These are phyloP conservation scores for Hesperophylax magnus DNA, from an alignment of 1,140 invertebrate genomes.

Conservation along the genomic window DNA sequence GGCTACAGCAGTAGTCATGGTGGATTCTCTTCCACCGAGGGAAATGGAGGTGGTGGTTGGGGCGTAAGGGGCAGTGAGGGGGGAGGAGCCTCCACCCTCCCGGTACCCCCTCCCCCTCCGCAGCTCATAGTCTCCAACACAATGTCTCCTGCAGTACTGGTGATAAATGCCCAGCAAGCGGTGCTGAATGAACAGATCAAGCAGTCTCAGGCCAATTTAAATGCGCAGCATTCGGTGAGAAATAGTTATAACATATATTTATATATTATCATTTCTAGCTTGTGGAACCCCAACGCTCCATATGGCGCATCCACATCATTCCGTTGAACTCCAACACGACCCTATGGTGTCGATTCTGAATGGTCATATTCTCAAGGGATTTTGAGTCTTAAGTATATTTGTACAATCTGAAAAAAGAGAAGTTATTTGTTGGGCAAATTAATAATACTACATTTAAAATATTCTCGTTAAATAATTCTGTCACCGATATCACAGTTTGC, in stretches of 20 bases:
- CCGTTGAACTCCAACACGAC: too few relatives aligned
- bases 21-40: not conserved
- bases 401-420: too few relatives aligned
- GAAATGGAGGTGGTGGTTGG: not conserved
- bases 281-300: too few relatives aligned
- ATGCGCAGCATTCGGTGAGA: constrained; percentile 89
- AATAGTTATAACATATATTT: not conserved
- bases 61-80: not conserved
- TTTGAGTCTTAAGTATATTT: too few relatives aligned
- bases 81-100: not conserved
- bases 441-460: too few relatives aligned
- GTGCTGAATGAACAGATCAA: constrained; percentile 91
- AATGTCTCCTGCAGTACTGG: constrained; percentile 62
- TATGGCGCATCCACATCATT: too few relatives aligned
- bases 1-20: not conserved
- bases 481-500: too few relatives aligned
- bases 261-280: constrained; percentile 1
- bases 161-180: constrained; percentile 79
- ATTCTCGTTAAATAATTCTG: too few relatives aligned
- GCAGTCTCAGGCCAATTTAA: constrained; percentile 94
- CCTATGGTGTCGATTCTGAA: too few relatives aligned
- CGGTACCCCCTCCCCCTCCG: not conserved
- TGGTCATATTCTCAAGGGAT: too few relatives aligned
- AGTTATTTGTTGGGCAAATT: too few relatives aligned
- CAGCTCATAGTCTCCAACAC: constrained; percentile 46